Evolutionary conservation across 2,797 vertebrate genomes (phyloP).

Genomic region (Pogonophryne albipinna): DNA sequence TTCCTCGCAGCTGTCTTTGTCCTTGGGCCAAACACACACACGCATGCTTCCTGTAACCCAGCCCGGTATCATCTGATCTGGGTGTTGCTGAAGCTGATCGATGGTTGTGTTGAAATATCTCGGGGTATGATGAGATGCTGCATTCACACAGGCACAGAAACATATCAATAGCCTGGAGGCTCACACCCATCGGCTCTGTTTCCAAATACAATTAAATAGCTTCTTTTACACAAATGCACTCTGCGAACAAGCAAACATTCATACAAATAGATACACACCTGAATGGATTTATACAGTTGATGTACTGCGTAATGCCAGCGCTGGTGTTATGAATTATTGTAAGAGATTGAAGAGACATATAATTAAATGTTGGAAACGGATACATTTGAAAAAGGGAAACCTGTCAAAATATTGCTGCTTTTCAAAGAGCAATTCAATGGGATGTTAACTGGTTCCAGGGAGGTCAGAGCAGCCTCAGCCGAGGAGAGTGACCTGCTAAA

Average conservation of each 20-base stretch:
- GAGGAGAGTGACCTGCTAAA: neutral
- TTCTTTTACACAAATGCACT: constrained; percentile 72
- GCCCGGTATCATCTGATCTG: constrained; percentile 87
- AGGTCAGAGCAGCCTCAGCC: neutral
- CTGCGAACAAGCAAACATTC: constrained; percentile 53
- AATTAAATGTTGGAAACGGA: constrained; percentile 12
- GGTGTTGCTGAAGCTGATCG: constrained; percentile 89
- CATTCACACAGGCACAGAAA: constrained; percentile 87
- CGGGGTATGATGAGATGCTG: constrained; percentile 88
- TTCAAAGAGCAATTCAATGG: neutral
- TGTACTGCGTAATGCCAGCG: constrained; percentile 1
- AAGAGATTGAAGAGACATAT: constrained; percentile 21
- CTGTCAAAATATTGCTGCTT: neutral
- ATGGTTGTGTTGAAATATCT: constrained; percentile 92
- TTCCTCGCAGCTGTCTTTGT: constrained; percentile 54
- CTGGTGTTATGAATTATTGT: constrained; percentile 9
- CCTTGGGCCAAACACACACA: constrained; percentile 56
- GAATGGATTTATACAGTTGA: constrained; percentile 49
- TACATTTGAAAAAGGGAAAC: constrained; percentile 1
- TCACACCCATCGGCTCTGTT: constrained; percentile 88
- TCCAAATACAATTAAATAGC: constrained; percentile 91
- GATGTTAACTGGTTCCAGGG: neutral
- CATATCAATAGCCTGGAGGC: constrained; percentile 87
- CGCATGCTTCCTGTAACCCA: constrained; percentile 85
- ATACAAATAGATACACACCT: constrained; percentile 42